These are phyloP conservation scores for Ichneumoninae sp. DNA, from an alignment of 2,888 invertebrate species.

Conservation along the genomic window DNA sequence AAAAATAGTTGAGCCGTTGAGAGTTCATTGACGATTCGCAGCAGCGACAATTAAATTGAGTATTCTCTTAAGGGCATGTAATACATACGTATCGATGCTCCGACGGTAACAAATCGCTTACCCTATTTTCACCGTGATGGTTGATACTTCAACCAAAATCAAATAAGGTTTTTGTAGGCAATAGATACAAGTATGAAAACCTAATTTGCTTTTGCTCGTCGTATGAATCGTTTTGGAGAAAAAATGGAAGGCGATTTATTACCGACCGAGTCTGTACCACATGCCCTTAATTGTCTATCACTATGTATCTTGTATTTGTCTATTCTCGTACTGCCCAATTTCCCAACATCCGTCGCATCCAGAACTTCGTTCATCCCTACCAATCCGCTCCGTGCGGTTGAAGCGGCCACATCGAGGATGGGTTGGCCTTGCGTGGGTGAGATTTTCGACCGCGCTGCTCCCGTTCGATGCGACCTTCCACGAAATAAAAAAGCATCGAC, in stretches of 20 bases:
- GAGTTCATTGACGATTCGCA: not conserved
- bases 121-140: no score
- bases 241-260: no score
- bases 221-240: no score
- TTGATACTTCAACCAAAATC: no score
- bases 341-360: not conserved
- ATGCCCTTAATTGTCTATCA: no score
- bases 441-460: slow-evolving; percentile 8
- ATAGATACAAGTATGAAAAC: no score
- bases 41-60: not conserved
- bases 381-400: not conserved
- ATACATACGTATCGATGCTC: no score
- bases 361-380: not conserved
- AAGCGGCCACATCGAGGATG: not conserved
- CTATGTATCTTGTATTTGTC: not conserved
- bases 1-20: no score
- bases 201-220: no score
- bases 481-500: not conserved
- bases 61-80: not conserved
- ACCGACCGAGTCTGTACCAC: no score
- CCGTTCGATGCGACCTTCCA: not conserved
- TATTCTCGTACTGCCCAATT: not conserved
- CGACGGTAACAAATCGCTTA: no score
- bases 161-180: no score
- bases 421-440: slow-evolving; percentile 27